Evolutionary conservation across 1,140 invertebrate species (phyloP).

Genomic region (Zaprionus camerounensis): DNA sequence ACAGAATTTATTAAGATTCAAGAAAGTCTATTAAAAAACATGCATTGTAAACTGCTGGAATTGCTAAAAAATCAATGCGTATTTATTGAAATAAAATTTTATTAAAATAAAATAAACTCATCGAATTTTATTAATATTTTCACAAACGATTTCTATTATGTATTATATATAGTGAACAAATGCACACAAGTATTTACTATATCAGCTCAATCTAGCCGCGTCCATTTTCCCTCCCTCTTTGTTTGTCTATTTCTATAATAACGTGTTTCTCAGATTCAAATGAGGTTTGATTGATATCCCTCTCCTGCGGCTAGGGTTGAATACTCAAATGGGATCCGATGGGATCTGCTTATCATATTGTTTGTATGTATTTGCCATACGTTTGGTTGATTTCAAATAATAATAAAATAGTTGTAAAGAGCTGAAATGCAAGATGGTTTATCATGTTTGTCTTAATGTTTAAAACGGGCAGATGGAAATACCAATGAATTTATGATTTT

Average conservation of each 20-base stretch:
- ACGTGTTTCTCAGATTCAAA: background rate
- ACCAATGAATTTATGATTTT: too few species aligned
- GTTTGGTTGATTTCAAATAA: background rate
- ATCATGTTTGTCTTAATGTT: too few species aligned
- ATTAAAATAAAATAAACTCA: background rate
- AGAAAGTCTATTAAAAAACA: too few species aligned
- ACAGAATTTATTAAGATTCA: too few species aligned
- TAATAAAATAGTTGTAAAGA: background rate
- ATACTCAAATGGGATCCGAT: background rate
- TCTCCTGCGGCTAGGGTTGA: background rate
- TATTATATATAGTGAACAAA: too few species aligned
- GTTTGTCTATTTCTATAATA: background rate
- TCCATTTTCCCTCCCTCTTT: background rate
- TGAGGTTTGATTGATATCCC: constrained; percentile 2
- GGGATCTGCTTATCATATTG: background rate
- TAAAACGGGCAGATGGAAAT: too few species aligned
- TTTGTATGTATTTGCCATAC: background rate
- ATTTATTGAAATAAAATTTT: background rate
- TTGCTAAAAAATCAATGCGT: too few species aligned
- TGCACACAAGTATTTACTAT: background rate
- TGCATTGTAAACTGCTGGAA: too few species aligned
- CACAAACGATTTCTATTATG: background rate
- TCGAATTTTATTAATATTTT: background rate
- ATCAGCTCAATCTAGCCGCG: background rate
- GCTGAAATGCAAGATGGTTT: background rate